These are phyloP conservation scores for Drosophila meridiana DNA, from an alignment of 2,888 invertebrate species.

Conservation along the genomic window DNA sequence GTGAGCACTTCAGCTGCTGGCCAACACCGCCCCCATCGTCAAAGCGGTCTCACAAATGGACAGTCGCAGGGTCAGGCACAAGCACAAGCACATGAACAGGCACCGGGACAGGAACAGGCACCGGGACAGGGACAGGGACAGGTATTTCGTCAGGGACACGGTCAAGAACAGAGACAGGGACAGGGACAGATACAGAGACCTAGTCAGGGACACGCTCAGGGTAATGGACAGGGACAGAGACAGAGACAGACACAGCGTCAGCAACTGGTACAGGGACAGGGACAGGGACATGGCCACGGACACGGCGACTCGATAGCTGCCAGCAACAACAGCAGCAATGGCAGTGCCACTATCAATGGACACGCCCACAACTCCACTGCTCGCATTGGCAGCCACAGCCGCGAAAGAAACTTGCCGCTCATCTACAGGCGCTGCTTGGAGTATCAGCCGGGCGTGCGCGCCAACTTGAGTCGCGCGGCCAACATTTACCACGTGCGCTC, in stretches of 20 bases:
- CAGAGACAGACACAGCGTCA: not conserved
- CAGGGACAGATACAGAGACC: not conserved
- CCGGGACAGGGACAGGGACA: not conserved
- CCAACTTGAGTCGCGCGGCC: not conserved
- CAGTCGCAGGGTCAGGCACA: not conserved
- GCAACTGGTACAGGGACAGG: not conserved
- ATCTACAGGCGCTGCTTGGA: slow-evolving; percentile 25
- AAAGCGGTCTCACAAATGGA: not conserved
- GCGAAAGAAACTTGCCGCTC: not conserved
- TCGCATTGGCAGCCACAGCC: not conserved
- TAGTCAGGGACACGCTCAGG: no score
- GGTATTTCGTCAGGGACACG: not conserved
- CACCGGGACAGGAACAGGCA: not conserved
- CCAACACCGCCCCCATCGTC: not conserved
- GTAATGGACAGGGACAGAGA: not conserved
- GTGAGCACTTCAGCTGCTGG: not conserved
- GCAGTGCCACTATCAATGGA: not conserved
- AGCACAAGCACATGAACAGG: not conserved
- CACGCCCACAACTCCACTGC: not conserved
- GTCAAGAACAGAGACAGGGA: not conserved
- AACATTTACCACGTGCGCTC: slow-evolving; percentile 19
- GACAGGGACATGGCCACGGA: slow-evolving; percentile 2
- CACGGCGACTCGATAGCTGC: not conserved
- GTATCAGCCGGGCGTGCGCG: not conserved
- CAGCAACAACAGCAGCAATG: not conserved